A percentile compares a stretch with the other conserved stretches of the same genome.
Conservation (phyloP, 2,888 invertebrate species). For the Euplexia lucipara region DNA sequence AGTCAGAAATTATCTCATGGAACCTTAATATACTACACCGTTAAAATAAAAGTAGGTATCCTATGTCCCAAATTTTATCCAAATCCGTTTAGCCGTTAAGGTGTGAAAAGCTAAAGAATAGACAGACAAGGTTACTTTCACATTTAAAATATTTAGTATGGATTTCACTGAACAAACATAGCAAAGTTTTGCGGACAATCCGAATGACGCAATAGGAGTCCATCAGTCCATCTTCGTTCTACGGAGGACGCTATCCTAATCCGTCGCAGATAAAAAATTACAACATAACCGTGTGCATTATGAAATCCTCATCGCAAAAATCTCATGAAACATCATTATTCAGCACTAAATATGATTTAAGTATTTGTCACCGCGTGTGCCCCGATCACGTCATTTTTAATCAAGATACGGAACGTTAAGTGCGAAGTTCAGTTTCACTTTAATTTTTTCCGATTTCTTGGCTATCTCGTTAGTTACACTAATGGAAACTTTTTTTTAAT, state of each 20-base stretch:
- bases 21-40: too few species aligned
- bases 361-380: conserved; percentile 10
- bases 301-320: conserved; percentile 21
- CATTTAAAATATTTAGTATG: conserved; percentile 7
- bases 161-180: conserved; percentile 1
- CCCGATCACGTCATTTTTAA: conserved; percentile 34
- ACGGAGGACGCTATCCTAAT: conserved; percentile 7
- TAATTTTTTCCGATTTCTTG: conserved; percentile 36
- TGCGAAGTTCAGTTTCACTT: conserved; percentile 36
- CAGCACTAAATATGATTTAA: conserved; percentile 25
- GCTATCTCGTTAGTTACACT: conserved; percentile 31
- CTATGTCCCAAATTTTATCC: too few species aligned
- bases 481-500: conserved; percentile 46
- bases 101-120: too few species aligned
- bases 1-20: too few species aligned
- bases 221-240: conserved; percentile 6
- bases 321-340: conserved; percentile 28
- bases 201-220: conserved; percentile 13
- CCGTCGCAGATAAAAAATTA: conserved; percentile 12
- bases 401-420: conserved; percentile 30
- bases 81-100: too few species aligned
- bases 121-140: too few species aligned
- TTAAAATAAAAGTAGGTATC: too few species aligned
- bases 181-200: conserved; percentile 2
- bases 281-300: conserved; percentile 7